Evolutionary conservation across 1,140 invertebrate species (phyloP), one percentile per base, ranked within the genome.

Genomic region (Calliphora vicina): DNA sequence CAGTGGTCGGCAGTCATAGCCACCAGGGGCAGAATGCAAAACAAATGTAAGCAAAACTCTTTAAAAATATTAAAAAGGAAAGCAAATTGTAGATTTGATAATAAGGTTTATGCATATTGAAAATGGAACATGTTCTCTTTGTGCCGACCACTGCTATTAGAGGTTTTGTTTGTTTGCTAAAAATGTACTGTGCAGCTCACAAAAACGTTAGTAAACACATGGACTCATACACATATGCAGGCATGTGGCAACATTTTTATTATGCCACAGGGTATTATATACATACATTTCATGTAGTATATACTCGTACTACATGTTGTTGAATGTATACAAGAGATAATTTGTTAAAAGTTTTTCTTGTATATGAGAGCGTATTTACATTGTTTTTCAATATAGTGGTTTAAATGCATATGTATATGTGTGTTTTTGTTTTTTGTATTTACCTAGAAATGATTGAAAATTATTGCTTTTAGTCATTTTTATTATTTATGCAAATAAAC

Each of bases 91-190:
- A n/a, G n/a, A n/a, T n/a, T n/a, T n/a, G n/a, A n/a, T n/a, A n/a
- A n/a, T n/a, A n/a, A n/a, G n/a, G n/a, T n/a, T n/a, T n/a, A n/a
- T n/a, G n/a, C n/a, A n/a, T n/a, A n/a, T n/a, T n/a, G n/a, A n/a
- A n/a, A n/a, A n/a, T n/a, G n/a, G n/a, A n/a, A n/a, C n/a, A n/a
- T n/a, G n/a, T n/a, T n/a, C n/a, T n/a, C n/a, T n/a, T n/a, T n/a
- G n/a, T n/a, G n/a, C 15, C 45, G 45, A 17, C 10, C 3, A n/a
- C 10, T 50, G 17, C 15, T 9, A 12, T 23, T 20, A 23, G 61
- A 67, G 61, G 61, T 67, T 67, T 67, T 67, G 61, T 67, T 67
- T 67, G n/a, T 67, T 67, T 67, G 61, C 61, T 57, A 6, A 17
- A 57, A 35, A 35, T 35, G n/a, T n/a, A n/a, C n/a, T 35, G 35